Percentiles rank a stretch among this genome's conserved stretches.
phyloP scores from a whole-genome alignment of 2,113 vertebrate species.

The Pomatorhinus ruficollis region DNA sequence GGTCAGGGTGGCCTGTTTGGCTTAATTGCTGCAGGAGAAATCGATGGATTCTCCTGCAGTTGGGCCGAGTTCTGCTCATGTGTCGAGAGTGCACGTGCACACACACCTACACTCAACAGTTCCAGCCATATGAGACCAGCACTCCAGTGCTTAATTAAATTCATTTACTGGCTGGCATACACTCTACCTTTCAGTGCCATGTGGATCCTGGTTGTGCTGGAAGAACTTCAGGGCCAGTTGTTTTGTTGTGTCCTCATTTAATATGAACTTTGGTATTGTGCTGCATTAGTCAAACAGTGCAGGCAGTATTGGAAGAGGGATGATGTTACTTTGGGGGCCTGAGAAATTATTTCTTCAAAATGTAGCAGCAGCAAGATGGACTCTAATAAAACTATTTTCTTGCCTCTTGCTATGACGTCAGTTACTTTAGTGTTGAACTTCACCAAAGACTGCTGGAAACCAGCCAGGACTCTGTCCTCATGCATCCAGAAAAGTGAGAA shows the following conservation, averaged over 20 bases:
- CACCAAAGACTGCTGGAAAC: neutral
- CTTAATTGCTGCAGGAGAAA: neutral
- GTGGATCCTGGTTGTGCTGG: conserved; percentile 16
- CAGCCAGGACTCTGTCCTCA: neutral
- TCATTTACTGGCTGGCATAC: conserved; percentile 45
- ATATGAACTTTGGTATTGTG: neutral
- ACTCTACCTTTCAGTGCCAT: neutral
- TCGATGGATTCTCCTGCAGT: neutral
- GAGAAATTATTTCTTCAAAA: neutral
- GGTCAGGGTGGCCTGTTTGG: neutral
- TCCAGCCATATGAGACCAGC: conserved; percentile 13
- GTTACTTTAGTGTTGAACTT: neutral
- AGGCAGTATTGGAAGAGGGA: neutral
- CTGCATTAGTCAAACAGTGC: neutral
- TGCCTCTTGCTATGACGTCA: neutral
- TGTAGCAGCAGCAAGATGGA: neutral
- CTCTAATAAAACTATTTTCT: neutral
- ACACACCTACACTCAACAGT: neutral
- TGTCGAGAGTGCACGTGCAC: neutral
- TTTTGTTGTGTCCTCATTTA: neutral
- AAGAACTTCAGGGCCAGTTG: conserved; percentile 2
- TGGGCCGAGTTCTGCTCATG: neutral
- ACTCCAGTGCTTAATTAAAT: conserved; percentile 45
- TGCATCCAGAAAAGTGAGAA: neutral
- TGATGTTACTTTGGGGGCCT: neutral